phyloP scores from a whole-genome alignment of 2,888 invertebrate species.

The Trypoxylon attenuatum region DNA sequence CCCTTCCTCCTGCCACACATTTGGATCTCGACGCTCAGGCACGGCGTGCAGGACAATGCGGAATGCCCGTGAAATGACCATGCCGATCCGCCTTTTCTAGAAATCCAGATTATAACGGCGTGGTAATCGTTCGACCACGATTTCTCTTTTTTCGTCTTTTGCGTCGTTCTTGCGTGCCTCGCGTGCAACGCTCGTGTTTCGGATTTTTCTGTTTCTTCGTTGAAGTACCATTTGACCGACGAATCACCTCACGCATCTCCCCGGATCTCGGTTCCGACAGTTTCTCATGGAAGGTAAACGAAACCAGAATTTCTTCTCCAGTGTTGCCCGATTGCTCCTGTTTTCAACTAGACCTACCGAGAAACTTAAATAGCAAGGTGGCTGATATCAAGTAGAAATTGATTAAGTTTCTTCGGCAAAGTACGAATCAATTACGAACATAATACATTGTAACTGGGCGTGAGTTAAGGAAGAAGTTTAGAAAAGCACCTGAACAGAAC shows the following conservation, averaged over 20 bases:
- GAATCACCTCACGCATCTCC: conserved; percentile 40
- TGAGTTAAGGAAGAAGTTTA: not conserved
- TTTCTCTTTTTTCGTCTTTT: not conserved
- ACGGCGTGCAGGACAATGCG: conserved; percentile 41
- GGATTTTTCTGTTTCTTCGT: conserved; percentile 37
- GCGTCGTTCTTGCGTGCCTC: not conserved
- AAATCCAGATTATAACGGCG: conserved; percentile 33
- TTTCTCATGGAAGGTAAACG: conserved; percentile 10
- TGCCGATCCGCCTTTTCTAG: conserved; percentile 44
- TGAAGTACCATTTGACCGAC: conserved; percentile 34
- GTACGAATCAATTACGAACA: no score
- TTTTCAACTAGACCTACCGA: conserved; percentile 4
- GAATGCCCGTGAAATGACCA: conserved; percentile 66
- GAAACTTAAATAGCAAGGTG: no score
- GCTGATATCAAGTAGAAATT: no score
- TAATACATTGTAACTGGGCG: no score
- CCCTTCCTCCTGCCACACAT: conserved; percentile 9
- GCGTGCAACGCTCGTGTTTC: conserved; percentile 6
- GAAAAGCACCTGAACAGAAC: not conserved
- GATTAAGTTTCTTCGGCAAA: no score
- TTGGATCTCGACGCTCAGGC: conserved; percentile 26
- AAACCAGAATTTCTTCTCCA: conserved; percentile 10
- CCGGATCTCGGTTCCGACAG: conserved; percentile 11
- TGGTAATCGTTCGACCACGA: conserved; percentile 35
- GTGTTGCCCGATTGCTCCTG: not conserved